These are phyloP conservation scores for Drosophila acutilabella DNA, from an alignment of 2,888 invertebrate genomes.

Conservation along the genomic window DNA sequence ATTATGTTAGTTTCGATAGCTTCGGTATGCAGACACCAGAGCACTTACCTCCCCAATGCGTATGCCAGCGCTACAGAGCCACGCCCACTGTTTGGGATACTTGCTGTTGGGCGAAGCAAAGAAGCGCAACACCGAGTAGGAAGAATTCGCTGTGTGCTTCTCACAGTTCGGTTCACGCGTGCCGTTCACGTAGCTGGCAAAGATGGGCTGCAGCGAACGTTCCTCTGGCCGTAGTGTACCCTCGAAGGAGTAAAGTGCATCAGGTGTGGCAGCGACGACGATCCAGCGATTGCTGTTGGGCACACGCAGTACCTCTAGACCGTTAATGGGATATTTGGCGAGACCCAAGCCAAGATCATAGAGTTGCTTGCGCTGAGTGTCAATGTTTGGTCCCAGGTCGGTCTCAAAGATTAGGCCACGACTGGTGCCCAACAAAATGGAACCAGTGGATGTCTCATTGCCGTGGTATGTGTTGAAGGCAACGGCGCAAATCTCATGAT, in stretches of 20 bases:
- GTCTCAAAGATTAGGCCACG: conserved; percentile 96
- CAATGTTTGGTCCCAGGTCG: conserved; percentile 92
- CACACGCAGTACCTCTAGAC: conserved; percentile 92
- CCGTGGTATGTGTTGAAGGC: conserved; percentile 93
- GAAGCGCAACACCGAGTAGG: conserved; percentile 92
- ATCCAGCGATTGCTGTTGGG: conserved; percentile 91
- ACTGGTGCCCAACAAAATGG: conserved; percentile 95
- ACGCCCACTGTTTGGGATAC: conserved; percentile 92
- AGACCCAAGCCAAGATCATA: conserved; percentile 94
- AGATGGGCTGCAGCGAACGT: conserved; percentile 86
- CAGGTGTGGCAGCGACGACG: conserved; percentile 93
- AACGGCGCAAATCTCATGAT: conserved; percentile 94
- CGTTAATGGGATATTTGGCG: conserved; percentile 92
- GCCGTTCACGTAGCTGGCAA: conserved; percentile 73
- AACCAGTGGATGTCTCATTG: conserved; percentile 90
- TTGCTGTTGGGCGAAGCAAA: conserved; percentile 89
- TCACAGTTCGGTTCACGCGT: conserved; percentile 86
- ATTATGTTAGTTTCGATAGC: too few species aligned
- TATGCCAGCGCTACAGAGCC: conserved; percentile 94
- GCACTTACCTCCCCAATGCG: conserved; percentile 90
- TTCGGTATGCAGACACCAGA: too few species aligned
- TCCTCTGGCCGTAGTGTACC: conserved; percentile 92
- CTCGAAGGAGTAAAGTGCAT: conserved; percentile 94
- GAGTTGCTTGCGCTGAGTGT: conserved; percentile 95
- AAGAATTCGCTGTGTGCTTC: conserved; percentile 90